Base-by-base conservation (phyloP, 2,888 invertebrate genomes). In the Tachina grossa region DNA sequence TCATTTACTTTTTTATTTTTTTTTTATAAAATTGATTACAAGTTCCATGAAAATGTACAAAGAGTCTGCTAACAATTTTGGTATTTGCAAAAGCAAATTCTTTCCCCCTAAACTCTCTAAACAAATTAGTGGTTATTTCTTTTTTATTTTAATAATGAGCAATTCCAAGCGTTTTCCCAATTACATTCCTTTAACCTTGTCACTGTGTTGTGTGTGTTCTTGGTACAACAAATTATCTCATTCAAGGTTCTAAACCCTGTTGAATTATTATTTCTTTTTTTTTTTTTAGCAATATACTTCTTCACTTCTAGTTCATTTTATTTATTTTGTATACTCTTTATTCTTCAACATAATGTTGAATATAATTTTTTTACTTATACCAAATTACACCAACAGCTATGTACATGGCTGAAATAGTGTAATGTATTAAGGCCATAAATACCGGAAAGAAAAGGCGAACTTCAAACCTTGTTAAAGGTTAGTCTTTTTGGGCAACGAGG, bases 391-490 rank as follows among this genome's bases (percentile, higher is more conserved):
- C n/a, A n/a, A 19, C 45, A 59, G 19, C 22, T 45, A 8, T 19
- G n/a, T n/a, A n/a, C n/a, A 8, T 19, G 16, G 41, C 13, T 19
- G 41, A 22, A 51, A 10, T 19, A 39, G 43, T 45, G 22, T 22
- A 55, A 31, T 1, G 16, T 51, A 74, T 71, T 53, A 22, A 51
- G 69, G 61, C 53, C 45, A 55, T 39, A 39, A 55, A 49, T 43
- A 68, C 16, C 66, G 47, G 47, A 72, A 72, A 72, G 59, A 19
- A 78, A 78, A 49, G 43, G 39, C 55, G 47, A 79, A 71, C 57
- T 65, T 65, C 47, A 80, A 65, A 66, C 57, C 72, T 79, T 79
- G 71, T 68, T 68, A 31, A 59, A 59, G 57, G 68, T 59, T 77
- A 9, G 9, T 16, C 41, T n/a, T 9, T n/a, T 31, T n/a, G 8